Conservation (phyloP, 1,140 invertebrate genomes). For the Phymastichus coffea region DNA sequence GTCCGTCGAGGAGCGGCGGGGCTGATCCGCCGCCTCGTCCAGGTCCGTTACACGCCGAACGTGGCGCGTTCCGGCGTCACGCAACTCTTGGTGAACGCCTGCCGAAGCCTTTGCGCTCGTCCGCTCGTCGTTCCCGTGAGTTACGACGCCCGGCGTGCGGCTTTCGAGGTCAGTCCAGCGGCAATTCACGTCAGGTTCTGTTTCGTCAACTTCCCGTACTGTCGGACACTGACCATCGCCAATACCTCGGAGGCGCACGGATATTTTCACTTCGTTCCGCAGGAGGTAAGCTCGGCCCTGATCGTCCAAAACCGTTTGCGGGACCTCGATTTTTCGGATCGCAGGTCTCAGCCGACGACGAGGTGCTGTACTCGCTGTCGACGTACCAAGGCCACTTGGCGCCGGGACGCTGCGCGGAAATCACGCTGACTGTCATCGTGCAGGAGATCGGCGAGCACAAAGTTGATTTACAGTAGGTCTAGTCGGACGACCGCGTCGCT, state of each 20-base stretch:
- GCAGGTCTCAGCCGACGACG: slow-evolving; percentile 25
- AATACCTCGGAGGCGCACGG: slow-evolving; percentile 43
- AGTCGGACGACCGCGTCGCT: too few species aligned
- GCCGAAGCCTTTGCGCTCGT: slow-evolving; percentile 36
- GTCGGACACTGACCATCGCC: slow-evolving; percentile 32
- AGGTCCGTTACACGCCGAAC: slow-evolving; percentile 43
- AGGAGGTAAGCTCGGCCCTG: slow-evolving; percentile 38
- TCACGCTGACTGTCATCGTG: slow-evolving; percentile 37
- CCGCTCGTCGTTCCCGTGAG: slow-evolving; percentile 37
- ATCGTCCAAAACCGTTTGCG: too few species aligned
- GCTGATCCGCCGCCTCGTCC: too few species aligned
- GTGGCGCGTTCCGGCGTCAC: slow-evolving; percentile 28
- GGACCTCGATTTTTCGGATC: not conserved
- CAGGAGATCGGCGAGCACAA: slow-evolving; percentile 36
- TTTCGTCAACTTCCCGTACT: slow-evolving; percentile 44
- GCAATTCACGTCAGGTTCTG: slow-evolving; percentile 39
- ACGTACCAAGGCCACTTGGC: slow-evolving; percentile 39
- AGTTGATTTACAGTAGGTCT: slow-evolving; percentile 28
- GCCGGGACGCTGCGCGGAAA: slow-evolving; percentile 32
- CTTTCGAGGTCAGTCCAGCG: slow-evolving; percentile 33
- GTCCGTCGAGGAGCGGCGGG: too few species aligned
- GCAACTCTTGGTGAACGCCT: slow-evolving; percentile 35
- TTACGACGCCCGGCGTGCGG: slow-evolving; percentile 32
- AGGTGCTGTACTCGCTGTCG: slow-evolving; percentile 35
- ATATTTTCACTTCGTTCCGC: slow-evolving; percentile 43